These are phyloP conservation scores for Nanger granti DNA, from an alignment of 2,113 vertebrate species.

Conservation along the genomic window DNA sequence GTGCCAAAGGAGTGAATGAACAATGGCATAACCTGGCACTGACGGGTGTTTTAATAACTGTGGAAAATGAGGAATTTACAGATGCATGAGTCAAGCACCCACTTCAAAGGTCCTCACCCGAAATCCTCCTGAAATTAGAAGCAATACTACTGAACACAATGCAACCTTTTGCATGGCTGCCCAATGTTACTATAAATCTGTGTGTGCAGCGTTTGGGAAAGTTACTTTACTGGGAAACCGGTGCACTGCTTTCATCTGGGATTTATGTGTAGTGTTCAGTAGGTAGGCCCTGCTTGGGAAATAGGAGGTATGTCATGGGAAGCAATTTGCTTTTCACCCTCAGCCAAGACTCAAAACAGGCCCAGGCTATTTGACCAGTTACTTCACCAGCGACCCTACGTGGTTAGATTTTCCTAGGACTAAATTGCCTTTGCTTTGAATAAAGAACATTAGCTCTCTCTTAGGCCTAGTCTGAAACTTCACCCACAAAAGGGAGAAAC, in stretches of 20 bases:
- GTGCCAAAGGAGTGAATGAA: constrained; percentile 71
- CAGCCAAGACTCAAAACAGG: not conserved
- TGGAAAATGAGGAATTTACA: constrained; percentile 76
- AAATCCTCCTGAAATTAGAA: constrained; percentile 67
- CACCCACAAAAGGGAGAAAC: not conserved
- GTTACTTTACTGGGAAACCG: constrained; percentile 45
- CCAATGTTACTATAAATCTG: constrained; percentile 62
- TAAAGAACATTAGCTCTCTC: not conserved
- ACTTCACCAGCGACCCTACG: not conserved
- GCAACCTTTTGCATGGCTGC: constrained; percentile 52
- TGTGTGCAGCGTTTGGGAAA: constrained; percentile 61
- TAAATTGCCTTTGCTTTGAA: not conserved
- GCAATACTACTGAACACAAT: constrained; percentile 59
- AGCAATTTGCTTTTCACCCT: not conserved
- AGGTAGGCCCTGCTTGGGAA: constrained; percentile 31
- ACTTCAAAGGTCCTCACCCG: constrained; percentile 69
- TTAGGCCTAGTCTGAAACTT: not conserved
- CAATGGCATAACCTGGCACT: constrained; percentile 71
- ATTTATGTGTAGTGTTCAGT: constrained; percentile 22
- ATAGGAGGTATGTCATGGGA: not conserved
- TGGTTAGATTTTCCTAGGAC: not conserved
- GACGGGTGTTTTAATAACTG: constrained; percentile 66
- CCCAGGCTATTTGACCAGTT: not conserved
- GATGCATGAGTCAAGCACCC: constrained; percentile 71
- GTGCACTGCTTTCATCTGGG: constrained; percentile 56